phyloP scores from a whole-genome alignment of 1,140 invertebrate genomes.

The Harlomillsia oculata region DNA sequence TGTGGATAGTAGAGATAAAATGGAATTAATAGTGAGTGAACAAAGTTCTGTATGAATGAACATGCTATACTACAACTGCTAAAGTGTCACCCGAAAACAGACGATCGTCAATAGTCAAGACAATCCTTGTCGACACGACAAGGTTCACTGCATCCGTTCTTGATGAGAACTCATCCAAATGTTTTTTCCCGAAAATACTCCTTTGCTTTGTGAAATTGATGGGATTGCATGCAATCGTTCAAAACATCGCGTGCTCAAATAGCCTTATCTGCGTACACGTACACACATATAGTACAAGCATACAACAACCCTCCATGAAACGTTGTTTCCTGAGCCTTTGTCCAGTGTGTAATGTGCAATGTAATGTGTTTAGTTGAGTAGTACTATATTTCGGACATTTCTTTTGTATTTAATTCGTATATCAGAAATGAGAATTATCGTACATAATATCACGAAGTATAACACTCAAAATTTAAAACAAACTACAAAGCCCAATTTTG shows the following conservation, averaged over 20 bases:
- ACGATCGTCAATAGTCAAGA: neutral
- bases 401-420: neutral
- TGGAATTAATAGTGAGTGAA: no score
- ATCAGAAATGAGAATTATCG: no score
- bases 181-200: conserved; percentile 27
- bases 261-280: conserved; percentile 1
- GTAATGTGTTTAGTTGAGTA: neutral
- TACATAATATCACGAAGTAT: no score
- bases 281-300: neutral
- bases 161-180: conserved; percentile 31
- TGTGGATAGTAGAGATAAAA: no score
- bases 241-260: conserved; percentile 26
- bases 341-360: neutral
- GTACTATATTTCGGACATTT: neutral
- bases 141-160: neutral
- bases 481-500: no score
- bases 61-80: neutral
- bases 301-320: neutral
- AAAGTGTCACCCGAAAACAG: neutral
- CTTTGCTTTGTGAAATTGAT: conserved; percentile 26
- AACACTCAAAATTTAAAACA: no score
- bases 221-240: conserved; percentile 25
- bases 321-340: neutral
- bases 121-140: conserved; percentile 1
- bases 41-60: no score